Evolutionary conservation across 2,888 invertebrate genomes (phyloP), one percentile per base, ranked within the genome.

Genomic region (Eupithecia pulchellata): DNA sequence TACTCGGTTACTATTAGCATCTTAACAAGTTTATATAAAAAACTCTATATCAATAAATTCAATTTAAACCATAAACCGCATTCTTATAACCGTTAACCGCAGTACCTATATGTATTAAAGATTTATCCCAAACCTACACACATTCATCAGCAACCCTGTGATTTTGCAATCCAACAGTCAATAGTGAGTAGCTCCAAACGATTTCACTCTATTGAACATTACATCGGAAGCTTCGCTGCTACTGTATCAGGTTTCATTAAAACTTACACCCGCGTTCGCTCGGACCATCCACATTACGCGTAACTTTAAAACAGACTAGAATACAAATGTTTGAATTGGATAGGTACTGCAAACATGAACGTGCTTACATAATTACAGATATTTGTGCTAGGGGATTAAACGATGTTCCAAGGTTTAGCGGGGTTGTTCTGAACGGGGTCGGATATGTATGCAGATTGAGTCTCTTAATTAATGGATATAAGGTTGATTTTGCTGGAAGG

Each of bases 281-380:
- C 76, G 76, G 75, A 78, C 80, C 79, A 79, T 82, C 75, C 75
- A 81, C 83, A 88, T 87, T 86, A 87, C 85, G 86, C 86, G 83
- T 84, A 82, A 85, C 85, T 89, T 88, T 85, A 81, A 85, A 86
- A 85, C 84, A 79, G 83, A 79, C 79, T 77, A 70, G 81, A 82
- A 82, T 82, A 80, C 77, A 79, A 76, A 82, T 77, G 71, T 65
- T 71, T 58, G 39, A 58, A 52, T 69, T 73, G 47, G 69, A 67
- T 42, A 30, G 30, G 58, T 32, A 52, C 36, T 57, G 60, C 39
- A 69, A 60, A 63, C 61, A 65, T 52, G 27, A 29, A 30, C 42
- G 32, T 60, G 58, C 58, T 60, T 60, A 60, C 32, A 30, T 57
- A 57, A 29, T 60, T 58, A 60, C 32, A 60, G 20, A 30, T 60